These are phyloP conservation scores for Ormia ochracea DNA, from an alignment of 2,888 invertebrate genomes.

Conservation along the genomic window DNA sequence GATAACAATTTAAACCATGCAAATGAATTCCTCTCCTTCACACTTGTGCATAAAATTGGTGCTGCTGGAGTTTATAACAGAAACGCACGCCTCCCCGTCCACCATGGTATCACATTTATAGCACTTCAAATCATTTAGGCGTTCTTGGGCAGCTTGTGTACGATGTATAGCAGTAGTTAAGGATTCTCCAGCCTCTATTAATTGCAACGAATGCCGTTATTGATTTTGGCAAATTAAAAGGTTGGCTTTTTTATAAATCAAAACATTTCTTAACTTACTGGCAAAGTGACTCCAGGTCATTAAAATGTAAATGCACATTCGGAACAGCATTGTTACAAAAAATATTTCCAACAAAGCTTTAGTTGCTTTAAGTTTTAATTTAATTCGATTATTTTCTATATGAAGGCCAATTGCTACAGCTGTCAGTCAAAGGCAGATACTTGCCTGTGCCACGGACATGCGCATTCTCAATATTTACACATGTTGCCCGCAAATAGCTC, in stretches of 20 bases:
- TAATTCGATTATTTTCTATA: conserved; percentile 15
- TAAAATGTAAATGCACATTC: conserved; percentile 38
- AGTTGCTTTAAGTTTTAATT: not conserved
- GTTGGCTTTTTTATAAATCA: conserved; percentile 60
- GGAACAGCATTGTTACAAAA: conserved; percentile 27
- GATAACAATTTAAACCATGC: conserved; percentile 81
- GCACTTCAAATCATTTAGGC: conserved; percentile 87
- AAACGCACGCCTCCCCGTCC: conserved; percentile 84
- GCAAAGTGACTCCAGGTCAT: conserved; percentile 32
- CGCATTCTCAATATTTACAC: conserved; percentile 5
- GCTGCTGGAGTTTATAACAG: conserved; percentile 79
- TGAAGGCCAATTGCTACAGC: conserved; percentile 10
- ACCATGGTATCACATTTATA: conserved; percentile 88
- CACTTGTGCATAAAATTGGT: conserved; percentile 84
- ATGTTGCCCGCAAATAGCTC: not conserved
- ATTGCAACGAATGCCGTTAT: conserved; percentile 45
- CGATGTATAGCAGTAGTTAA: conserved; percentile 79
- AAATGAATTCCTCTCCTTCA: conserved; percentile 84
- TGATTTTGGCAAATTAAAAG: conserved; percentile 61
- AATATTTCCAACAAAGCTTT: not conserved
- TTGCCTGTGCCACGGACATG: conserved; percentile 44
- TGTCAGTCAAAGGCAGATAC: conserved; percentile 40
- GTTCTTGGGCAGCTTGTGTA: conserved; percentile 87
- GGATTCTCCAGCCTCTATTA: conserved; percentile 65
- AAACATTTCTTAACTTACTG: conserved; percentile 64